phyloP scores from a whole-genome alignment of 2,113 vertebrate species.

The Orcinus orca region DNA sequence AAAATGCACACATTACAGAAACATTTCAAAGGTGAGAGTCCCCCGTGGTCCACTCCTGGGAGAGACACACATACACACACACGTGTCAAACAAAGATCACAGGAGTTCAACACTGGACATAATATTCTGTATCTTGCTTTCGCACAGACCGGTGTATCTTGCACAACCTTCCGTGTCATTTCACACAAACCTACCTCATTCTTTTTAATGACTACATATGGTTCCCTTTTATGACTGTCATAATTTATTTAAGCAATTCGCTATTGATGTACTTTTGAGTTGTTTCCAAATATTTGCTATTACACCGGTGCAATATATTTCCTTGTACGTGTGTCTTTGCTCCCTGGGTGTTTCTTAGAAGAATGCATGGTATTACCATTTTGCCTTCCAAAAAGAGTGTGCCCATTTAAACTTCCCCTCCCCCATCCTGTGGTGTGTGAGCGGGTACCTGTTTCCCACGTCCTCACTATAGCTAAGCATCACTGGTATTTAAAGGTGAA shows the following conservation, averaged over 20 bases:
- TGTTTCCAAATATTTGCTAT: not conserved
- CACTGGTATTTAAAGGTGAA: not conserved
- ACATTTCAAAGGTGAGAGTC: not conserved
- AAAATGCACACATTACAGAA: not conserved
- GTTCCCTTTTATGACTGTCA: not conserved
- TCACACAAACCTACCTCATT: not conserved
- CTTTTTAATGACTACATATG: not conserved
- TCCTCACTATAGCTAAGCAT: not conserved
- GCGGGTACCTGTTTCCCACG: not conserved
- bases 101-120: fast-evolving
- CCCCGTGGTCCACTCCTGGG: not conserved
- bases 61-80: not conserved
- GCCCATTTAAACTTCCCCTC: not conserved
- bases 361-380: not conserved
- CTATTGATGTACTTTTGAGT: not conserved
- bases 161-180: not conserved
- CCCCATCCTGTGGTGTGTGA: fast-evolving
- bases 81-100: fast-evolving
- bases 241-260: not conserved
- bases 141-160: fast-evolving
- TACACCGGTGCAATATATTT: fast-evolving
- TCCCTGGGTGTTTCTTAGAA: not conserved
- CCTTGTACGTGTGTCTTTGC: not conserved
- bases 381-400: not conserved
- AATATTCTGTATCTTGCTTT: fast-evolving